These are phyloP conservation scores for Seira ritae DNA, from an alignment of 2,888 invertebrate species.

Conservation along the genomic window DNA sequence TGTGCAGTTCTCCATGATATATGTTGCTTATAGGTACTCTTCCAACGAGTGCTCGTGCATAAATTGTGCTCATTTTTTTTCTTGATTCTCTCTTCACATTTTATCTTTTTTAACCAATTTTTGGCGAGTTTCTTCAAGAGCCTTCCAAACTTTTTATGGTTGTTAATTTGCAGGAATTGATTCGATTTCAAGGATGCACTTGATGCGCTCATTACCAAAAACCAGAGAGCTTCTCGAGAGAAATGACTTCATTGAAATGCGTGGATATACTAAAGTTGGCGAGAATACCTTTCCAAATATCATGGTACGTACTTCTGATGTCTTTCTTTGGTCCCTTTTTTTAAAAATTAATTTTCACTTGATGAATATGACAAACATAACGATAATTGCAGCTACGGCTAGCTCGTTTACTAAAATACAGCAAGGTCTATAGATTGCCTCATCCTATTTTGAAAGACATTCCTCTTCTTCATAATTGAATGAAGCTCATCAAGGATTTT, in stretches of 20 bases:
- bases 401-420: too few species aligned
- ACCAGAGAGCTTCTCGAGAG: slow-evolving; percentile 83
- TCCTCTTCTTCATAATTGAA: too few species aligned
- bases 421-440: too few species aligned
- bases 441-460: too few species aligned
- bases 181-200: slow-evolving; percentile 87
- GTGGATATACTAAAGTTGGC: slow-evolving; percentile 82
- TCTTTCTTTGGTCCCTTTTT: slow-evolving; percentile 11
- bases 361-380: too few species aligned
- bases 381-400: too few species aligned
- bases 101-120: slow-evolving; percentile 8
- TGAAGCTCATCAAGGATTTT: too few species aligned
- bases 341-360: too few species aligned
- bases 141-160: slow-evolving; percentile 6
- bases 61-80: too few species aligned
- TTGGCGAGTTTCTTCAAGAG: background rate
- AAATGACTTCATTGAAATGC: slow-evolving; percentile 83
- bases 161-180: slow-evolving; percentile 85
- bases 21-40: too few species aligned
- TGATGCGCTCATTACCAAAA: slow-evolving; percentile 85
- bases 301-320: slow-evolving; percentile 82
- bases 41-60: too few species aligned
- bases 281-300: slow-evolving; percentile 95
- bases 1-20: too few species aligned
- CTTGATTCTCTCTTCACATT: background rate